Conservation (phyloP, 2,888 invertebrate genomes). For the Villa cingulata region DNA sequence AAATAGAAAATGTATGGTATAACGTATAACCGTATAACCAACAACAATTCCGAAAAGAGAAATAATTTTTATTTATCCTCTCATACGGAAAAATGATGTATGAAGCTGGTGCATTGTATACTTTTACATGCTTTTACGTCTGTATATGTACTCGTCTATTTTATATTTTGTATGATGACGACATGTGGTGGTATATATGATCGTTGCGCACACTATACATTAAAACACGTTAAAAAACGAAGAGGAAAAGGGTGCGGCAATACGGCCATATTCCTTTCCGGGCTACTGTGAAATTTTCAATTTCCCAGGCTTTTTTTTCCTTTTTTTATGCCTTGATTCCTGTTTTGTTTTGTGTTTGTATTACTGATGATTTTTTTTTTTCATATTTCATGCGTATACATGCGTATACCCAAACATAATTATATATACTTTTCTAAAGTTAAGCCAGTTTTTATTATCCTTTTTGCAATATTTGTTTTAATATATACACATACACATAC, state of each 20-base stretch:
- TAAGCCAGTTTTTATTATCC: too few relatives aligned
- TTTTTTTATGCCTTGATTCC: background rate
- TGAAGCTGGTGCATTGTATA: too few relatives aligned
- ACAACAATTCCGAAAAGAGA: background rate
- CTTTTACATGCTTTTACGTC: too few relatives aligned
- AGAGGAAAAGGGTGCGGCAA: slow-evolving; percentile 7
- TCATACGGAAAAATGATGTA: background rate
- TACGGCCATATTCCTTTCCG: slow-evolving; percentile 5
- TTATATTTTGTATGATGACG: too few relatives aligned
- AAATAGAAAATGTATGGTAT: too few relatives aligned
- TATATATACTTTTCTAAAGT: too few relatives aligned
- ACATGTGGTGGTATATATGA: slow-evolving; percentile 1
- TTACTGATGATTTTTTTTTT: too few relatives aligned
- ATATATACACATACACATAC: too few relatives aligned
- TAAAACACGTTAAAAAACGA: background rate
- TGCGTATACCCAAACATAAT: background rate
- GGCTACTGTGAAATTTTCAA: slow-evolving; percentile 1
- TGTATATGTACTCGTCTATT: too few relatives aligned
- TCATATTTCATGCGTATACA: too few relatives aligned
- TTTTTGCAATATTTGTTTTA: too few relatives aligned
- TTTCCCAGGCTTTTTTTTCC: slow-evolving; percentile 6
- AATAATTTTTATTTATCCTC: background rate
- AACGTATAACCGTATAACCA: background rate
- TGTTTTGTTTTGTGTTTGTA: background rate
- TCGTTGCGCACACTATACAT: slow-evolving; percentile 3